Conservation (phyloP, 2,113 vertebrate genomes). For the Vidua macroura region DNA sequence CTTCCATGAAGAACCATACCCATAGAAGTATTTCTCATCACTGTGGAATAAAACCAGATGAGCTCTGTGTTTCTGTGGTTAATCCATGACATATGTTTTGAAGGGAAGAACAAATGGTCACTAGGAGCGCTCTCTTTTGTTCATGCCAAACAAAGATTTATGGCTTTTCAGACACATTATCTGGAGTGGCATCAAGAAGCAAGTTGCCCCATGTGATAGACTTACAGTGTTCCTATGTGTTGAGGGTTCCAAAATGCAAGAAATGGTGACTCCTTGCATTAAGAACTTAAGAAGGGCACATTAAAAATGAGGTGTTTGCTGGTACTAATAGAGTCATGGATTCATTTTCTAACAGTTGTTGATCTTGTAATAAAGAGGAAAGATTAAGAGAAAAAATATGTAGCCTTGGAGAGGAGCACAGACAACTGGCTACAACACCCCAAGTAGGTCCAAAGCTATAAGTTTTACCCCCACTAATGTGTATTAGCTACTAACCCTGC, state of each 20-base stretch:
- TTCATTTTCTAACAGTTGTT: background rate
- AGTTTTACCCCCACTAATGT: background rate
- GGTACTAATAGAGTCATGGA: background rate
- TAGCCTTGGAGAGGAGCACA: background rate
- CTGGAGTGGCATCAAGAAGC: background rate
- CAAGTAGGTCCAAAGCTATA: background rate
- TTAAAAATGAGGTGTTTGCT: background rate
- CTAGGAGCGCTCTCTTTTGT: background rate
- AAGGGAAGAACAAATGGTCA: background rate
- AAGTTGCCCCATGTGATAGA: background rate
- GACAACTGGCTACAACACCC: background rate
- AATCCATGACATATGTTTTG: background rate
- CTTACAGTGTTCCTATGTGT: background rate
- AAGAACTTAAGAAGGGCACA: background rate
- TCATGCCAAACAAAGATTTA: background rate
- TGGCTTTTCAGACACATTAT: background rate
- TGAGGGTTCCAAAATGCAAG: background rate
- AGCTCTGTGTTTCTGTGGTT: background rate
- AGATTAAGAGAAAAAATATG: background rate
- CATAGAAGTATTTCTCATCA: background rate
- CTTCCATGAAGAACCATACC: background rate
- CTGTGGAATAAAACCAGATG: background rate
- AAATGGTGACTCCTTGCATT: background rate
- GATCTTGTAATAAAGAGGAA: background rate
- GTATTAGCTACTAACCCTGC: background rate